Conservation (phyloP, 2,113 vertebrate species). For the Lamprotornis superbus region DNA sequence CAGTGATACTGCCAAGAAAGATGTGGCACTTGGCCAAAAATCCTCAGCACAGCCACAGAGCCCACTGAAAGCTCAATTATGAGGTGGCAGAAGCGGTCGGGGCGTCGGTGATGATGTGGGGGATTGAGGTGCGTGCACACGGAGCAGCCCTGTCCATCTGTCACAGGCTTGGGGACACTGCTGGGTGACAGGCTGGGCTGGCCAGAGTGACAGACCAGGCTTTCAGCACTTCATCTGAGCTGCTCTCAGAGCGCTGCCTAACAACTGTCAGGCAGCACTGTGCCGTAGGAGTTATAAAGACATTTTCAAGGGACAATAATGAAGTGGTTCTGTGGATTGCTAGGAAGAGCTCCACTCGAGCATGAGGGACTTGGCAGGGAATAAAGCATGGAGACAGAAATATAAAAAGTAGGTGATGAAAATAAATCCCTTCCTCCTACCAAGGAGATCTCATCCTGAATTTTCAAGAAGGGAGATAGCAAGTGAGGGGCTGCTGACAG, state of each 20-base stretch:
- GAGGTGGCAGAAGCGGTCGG: neutral
- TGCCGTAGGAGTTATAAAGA: neutral
- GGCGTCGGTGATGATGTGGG: neutral
- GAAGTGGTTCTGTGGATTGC: neutral
- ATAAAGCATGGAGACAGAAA: neutral
- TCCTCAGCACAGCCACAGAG: neutral
- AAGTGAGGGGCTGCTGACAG: neutral
- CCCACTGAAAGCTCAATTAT: slow-evolving; percentile 14
- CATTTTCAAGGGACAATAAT: neutral
- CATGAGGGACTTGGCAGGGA: neutral
- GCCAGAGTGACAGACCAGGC: neutral
- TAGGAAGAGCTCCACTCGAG: neutral
- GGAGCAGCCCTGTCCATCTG: neutral
- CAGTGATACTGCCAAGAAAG: slow-evolving; percentile 10
- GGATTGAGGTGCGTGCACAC: neutral
- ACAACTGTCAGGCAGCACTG: neutral
- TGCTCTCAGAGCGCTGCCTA: neutral
- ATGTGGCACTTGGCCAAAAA: slow-evolving; percentile 22
- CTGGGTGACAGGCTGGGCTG: slow-evolving; percentile 27
- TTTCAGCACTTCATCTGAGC: slow-evolving; percentile 31
- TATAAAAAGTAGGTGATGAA: neutral
- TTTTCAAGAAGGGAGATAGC: neutral
- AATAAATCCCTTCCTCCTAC: neutral
- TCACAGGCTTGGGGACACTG: neutral
- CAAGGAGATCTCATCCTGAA: neutral